A percentile compares a stretch with the other conserved stretches of the same genome.
Conservation (phyloP, 1,140 invertebrate genomes). For the Caenorhabditis inopinata region DNA sequence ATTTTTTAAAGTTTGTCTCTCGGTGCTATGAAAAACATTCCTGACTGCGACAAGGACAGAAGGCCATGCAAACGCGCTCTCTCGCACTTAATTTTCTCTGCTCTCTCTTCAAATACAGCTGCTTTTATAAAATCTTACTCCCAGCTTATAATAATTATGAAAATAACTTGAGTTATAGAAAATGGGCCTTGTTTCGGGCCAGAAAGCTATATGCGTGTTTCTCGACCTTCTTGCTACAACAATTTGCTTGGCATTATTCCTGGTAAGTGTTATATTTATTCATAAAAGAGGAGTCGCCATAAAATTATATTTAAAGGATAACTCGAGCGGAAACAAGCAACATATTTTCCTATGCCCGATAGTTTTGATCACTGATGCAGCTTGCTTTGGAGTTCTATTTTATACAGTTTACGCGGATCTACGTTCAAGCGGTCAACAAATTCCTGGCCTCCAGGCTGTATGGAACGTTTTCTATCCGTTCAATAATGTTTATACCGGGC, state of each 20-base stretch:
- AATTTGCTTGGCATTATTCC: not conserved
- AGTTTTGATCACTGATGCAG: not conserved
- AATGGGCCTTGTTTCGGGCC: not conserved
- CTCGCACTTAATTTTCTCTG: not conserved
- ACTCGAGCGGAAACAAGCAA: not conserved
- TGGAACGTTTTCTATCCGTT: not conserved
- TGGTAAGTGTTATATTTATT: not conserved
- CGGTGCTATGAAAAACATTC: no score
- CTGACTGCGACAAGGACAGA: no score
- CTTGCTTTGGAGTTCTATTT: not conserved
- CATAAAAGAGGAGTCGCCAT: not conserved
- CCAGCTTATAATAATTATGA: not conserved
- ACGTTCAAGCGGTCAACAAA: not conserved
- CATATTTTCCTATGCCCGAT: not conserved
- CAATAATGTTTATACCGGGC: conserved; percentile 10
- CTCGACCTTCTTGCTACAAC: not conserved
- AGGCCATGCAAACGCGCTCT: conserved; percentile 4
- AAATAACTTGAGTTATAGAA: not conserved
- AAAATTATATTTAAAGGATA: not conserved
- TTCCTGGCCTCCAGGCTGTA: not conserved
- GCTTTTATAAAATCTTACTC: not conserved
- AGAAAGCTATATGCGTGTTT: not conserved
- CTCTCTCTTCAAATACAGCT: not conserved
- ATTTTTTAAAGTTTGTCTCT: no score
- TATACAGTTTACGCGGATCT: conserved; percentile 10